phyloP scores from a whole-genome alignment of 2,888 invertebrate species.

The Embidobia sp. region DNA sequence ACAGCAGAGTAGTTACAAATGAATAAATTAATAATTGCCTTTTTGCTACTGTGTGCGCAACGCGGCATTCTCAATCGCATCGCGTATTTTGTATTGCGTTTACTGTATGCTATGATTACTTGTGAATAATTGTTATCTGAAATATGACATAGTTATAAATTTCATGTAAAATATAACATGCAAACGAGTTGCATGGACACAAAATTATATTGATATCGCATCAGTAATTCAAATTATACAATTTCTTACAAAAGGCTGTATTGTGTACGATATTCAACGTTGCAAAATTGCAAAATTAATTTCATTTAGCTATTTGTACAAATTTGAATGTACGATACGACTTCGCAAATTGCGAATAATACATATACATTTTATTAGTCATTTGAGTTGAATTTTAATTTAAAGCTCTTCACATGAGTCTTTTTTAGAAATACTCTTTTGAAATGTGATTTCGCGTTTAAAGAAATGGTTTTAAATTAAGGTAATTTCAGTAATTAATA shows the following conservation, averaged over 20 bases:
- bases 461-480: too few species aligned
- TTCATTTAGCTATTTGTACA: conserved; percentile 3
- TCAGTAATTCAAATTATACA: conserved; percentile 18
- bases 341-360: conserved; percentile 3
- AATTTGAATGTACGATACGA: neutral
- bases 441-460: too few species aligned
- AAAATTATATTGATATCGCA: conserved; percentile 20
- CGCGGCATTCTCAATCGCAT: too few species aligned
- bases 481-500: too few species aligned
- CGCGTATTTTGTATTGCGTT: neutral
- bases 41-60: too few species aligned
- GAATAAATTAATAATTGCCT: too few species aligned
- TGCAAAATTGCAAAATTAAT: conserved; percentile 22
- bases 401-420: too few species aligned
- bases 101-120: neutral
- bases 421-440: too few species aligned
- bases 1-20: too few species aligned
- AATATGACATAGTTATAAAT: conserved; percentile 13
- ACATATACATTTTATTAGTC: conserved; percentile 3
- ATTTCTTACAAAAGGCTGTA: neutral
- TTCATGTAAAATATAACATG: conserved; percentile 5
- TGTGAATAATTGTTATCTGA: conserved; percentile 1
- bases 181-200: neutral
- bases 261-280: neutral
- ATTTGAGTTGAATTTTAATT: too few species aligned